Evolutionary conservation across 2,888 invertebrate species (phyloP), one percentile per base, ranked within the genome.

Genomic region (Encarsia formosa): DNA sequence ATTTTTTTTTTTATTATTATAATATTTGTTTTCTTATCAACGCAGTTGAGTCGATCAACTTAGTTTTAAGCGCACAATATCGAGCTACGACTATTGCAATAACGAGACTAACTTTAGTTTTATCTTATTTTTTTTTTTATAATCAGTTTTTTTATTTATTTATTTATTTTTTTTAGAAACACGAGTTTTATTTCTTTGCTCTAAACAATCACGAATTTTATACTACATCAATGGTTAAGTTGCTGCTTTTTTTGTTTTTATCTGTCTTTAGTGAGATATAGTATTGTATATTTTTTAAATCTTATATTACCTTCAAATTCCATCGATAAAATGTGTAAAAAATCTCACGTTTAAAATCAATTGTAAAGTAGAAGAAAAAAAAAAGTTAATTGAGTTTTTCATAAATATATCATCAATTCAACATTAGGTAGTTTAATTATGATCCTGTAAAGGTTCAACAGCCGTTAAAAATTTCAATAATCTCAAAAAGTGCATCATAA

Each of bases 161-260:
- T 16, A 13, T 24, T 26, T 19, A 26, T 40, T 40, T 35, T 46
- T 40, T n/a, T 40, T 26, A 16, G 47, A 41, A 55, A 55, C 39
- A 46, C 49, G 51, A 47, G 35, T 54, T 47, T 34, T 32, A 11
- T 58, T 57, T 61, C 49, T 46, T 41, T 41, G 35, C 24, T 59
- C 68, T 68, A 68, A 66, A 67, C 63, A 64, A 65, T 64, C 64
- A 66, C 63, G 59, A 64, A 62, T 63, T n/a, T n/a, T 63, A 63
- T 60, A 57, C 66, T 68, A 67, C 48, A 51, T 57, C 57, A 61
- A 65, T 60, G 51, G 52, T 61, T 57, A 63, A 46, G 59, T 58
- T 58, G 46, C 58, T 60, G 54, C 56, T 60, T 59, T 55, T 48
- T 52, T 49, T 49, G 40, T 43, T 46, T 46, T 56, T 49, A 49